Evolutionary conservation across 2,113 vertebrate species (phyloP), one percentile per base, ranked within the genome.

Genomic region (Nematolebias whitei): DNA sequence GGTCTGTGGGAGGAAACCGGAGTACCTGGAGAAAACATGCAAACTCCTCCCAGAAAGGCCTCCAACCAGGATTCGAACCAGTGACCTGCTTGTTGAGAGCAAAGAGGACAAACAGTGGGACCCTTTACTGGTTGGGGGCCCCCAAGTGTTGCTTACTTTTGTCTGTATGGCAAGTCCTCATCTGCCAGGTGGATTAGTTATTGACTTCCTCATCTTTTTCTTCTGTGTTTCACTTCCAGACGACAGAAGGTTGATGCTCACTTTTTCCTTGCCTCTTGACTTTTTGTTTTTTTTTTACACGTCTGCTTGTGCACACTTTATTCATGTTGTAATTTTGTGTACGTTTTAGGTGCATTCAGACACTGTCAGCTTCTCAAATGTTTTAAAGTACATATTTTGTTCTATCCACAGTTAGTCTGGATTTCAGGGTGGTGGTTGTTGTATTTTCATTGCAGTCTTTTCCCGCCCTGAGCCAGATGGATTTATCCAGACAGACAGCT

Each of bases 401-500:
- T 76, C 83, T 49, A 70, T 80, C 62, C 44, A 44, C 32, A 9
- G 48, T 61, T 58, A 63, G 53, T n/a, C 26, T 3, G 13, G 29
- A 73, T 68, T 79, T 32, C 55, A 2, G 2, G 32, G 32, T 35
- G 5, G 26, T 29, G 26, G 26, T 29, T 29, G 43, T 80, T 71
- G 75, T 26, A 57, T 15, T 32, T 78, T 12, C 54, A 40, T 43
- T 20, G 49, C 15, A 65, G 68, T 61, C 76, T 72, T 75, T 74
- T 19, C 40, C 56, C 61, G 71, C 57, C 76, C 71, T 58, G n/a
- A 56, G 70, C 73, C 78, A 80, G 87, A 80, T 74, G 76, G 66
- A 79, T 84, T 82, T 74, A 82, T 83, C 58, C 80, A 84, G 70
- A 85, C 77, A 75, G 87, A 84, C 84, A 85, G 84, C 82, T 90